Conservation (phyloP, 1,140 invertebrate species). For the Nautilus pompilius region DNA sequence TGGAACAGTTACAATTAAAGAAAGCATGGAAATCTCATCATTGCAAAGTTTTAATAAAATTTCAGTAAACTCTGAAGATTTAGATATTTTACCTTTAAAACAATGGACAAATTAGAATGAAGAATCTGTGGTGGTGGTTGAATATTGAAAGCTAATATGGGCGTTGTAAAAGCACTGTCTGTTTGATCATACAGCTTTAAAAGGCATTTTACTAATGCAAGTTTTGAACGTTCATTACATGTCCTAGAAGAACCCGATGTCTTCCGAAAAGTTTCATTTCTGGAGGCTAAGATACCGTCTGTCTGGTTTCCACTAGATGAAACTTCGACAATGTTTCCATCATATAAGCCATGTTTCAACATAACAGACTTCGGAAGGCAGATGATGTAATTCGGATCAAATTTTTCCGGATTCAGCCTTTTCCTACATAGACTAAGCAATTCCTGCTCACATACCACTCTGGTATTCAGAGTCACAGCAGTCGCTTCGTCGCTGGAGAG, state of each 20-base stretch:
- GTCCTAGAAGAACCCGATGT: neutral
- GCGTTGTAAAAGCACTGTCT: constrained; percentile 34
- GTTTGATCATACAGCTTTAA: constrained; percentile 17
- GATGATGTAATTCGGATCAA: constrained; percentile 30
- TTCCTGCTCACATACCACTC: neutral
- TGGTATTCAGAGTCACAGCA: neutral
- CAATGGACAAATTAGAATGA: neutral
- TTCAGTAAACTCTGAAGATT: no score
- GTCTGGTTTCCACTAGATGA: constrained; percentile 9
- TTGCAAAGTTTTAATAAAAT: no score
- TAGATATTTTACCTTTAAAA: neutral
- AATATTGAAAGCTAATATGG: constrained; percentile 35
- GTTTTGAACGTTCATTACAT: constrained; percentile 10
- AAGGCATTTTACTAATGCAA: constrained; percentile 35
- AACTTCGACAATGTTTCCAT: constrained; percentile 34
- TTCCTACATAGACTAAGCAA: no score
- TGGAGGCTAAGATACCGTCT: neutral
- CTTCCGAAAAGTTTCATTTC: neutral
- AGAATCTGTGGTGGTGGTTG: constrained; percentile 12
- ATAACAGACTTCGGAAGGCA: constrained; percentile 34
- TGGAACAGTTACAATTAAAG: no score
- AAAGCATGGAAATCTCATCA: no score
- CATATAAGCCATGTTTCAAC: constrained; percentile 32
- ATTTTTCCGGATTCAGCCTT: no score
- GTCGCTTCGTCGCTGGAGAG: neutral